A percentile compares a stretch with the other conserved stretches of the same genome.
phyloP scores from a whole-genome alignment of 2,888 invertebrate species.

The Cantharis lateralis region DNA sequence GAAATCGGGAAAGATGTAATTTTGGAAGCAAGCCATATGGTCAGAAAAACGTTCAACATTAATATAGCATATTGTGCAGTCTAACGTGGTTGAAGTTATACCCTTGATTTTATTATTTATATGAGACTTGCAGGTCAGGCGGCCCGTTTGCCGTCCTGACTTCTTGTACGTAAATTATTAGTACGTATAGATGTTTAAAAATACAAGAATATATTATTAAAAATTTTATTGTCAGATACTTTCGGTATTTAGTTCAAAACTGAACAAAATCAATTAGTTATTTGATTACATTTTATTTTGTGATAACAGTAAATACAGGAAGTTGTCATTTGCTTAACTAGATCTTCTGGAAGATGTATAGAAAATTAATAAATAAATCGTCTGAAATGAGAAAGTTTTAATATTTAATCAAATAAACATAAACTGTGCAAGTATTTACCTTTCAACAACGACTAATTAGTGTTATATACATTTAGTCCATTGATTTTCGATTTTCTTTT shows the following conservation, averaged over 20 bases:
- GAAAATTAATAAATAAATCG: background rate
- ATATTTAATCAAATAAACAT: background rate
- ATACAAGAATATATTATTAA: background rate
- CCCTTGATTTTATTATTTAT: too few relatives aligned
- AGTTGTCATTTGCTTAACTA: background rate
- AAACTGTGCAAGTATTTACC: background rate
- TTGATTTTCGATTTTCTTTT: background rate
- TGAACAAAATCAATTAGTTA: background rate
- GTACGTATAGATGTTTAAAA: too few relatives aligned
- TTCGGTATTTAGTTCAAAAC: background rate
- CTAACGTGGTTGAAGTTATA: too few relatives aligned
- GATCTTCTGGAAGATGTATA: background rate
- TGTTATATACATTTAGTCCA: background rate
- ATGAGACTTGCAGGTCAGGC: too few relatives aligned
- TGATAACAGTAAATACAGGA: background rate
- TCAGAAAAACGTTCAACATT: background rate
- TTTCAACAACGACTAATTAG: background rate
- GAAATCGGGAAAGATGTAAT: background rate
- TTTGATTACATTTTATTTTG: background rate
- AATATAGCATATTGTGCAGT: background rate
- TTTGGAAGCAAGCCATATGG: background rate
- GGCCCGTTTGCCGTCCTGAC: too few relatives aligned
- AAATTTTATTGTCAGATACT: background rate
- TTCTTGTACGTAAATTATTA: too few relatives aligned
- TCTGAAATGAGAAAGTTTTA: background rate